Base-by-base conservation (phyloP, 2,113 vertebrate genomes). In the Corythornis madagascariensis region DNA sequence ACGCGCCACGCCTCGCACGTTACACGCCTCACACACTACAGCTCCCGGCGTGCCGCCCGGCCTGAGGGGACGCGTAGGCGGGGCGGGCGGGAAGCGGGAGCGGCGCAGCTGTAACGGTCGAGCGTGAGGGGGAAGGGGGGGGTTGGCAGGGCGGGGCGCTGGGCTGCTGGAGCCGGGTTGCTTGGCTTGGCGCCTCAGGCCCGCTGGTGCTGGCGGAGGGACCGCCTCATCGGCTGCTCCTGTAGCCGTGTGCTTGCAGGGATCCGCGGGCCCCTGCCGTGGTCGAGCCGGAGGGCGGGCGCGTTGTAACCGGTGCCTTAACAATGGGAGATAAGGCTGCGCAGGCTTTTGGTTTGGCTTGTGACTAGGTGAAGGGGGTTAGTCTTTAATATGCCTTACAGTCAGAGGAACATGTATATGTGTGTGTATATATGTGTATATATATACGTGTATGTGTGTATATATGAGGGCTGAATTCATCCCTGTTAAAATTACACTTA, bases 291-390 rank as follows among this genome's bases (percentile, higher is more conserved):
- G 26, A 19, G n/a, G 13, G 11, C 33, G 19, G 25, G 29, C 4
- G 16, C 4, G 1, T 14, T 57, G 6, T 9, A 16, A 25, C 6
- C 13, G 1, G 13, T 5, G 73, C 12, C 6, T 53, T 33, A 22
- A 22, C 60, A 31, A 20, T 16, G 38, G 28, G 31, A 40, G 10
- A 28, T 6, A 4, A 16, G 18, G 28, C 35, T 16, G 26, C 2
- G 4, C 13, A 6, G 69, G 1, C 3, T 11, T 57, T 22, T 25
- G 9, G 25, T 5, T 9, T 3, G 11, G 4, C 16, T 47, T 16
- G 7, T 45, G 52, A 2, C 5, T 29, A 2, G 26, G 2, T 9
- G 35, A 25, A 35, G 16, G 33, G 31, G 25, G 6, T 53, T 18
- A 38, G 29, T 4, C 8, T 35, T 47, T 11, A 2, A 1, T 25